phyloP scores from a whole-genome alignment of 2,888 invertebrate genomes.

The Acronicta leporina region DNA sequence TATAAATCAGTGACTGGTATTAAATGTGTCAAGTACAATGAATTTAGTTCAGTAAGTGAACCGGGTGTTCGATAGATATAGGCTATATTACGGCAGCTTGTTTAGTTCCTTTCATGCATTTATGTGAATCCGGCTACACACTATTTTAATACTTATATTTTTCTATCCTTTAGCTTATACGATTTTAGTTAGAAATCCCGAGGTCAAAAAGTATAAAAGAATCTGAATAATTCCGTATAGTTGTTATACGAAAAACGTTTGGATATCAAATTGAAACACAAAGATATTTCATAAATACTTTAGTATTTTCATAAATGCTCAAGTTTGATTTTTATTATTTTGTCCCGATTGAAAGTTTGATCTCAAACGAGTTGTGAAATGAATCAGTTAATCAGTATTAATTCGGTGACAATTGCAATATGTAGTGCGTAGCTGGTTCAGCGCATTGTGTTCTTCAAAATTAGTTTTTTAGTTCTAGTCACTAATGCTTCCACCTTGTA shows the following conservation, averaged over 20 bases:
- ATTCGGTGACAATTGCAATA: slow-evolving; percentile 30
- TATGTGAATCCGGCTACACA: slow-evolving; percentile 59
- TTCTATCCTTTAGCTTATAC: neutral
- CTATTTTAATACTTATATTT: slow-evolving; percentile 19
- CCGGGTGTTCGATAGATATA: slow-evolving; percentile 67
- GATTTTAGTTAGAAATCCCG: too few species aligned
- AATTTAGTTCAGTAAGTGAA: slow-evolving; percentile 65
- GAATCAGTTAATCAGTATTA: slow-evolving; percentile 45
- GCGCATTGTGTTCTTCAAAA: slow-evolving; percentile 64
- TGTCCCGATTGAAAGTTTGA: slow-evolving; percentile 17
- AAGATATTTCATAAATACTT: neutral
- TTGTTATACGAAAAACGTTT: too few species aligned
- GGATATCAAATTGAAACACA: neutral
- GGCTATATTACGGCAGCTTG: slow-evolving; percentile 53
- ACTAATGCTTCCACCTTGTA: slow-evolving; percentile 74
- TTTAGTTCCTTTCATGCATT: slow-evolving; percentile 81
- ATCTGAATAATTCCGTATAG: neutral
- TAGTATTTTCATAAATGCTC: neutral
- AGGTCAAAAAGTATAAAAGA: neutral
- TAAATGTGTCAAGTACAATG: slow-evolving; percentile 71
- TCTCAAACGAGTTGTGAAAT: slow-evolving; percentile 37
- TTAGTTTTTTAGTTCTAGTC: slow-evolving; percentile 79
- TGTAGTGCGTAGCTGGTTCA: slow-evolving; percentile 46
- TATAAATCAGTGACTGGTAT: slow-evolving; percentile 39
- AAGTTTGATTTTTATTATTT: slow-evolving; percentile 2